These are phyloP conservation scores for Drosophila planitibia DNA, from an alignment of 2,888 invertebrate genomes.

Conservation along the genomic window DNA sequence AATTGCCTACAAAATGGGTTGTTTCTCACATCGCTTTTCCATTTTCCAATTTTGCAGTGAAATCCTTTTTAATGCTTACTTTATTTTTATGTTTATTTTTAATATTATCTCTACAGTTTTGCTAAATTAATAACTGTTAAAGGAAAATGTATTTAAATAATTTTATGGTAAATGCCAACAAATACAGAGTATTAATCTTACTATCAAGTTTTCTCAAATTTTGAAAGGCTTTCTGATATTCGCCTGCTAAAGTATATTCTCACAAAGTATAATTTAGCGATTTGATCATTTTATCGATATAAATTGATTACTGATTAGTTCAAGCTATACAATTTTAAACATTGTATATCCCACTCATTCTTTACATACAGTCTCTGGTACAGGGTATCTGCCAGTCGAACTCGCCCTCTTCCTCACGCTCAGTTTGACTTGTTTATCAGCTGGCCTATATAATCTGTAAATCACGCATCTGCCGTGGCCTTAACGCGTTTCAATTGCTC, in stretches of 20 bases:
- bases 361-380: neutral
- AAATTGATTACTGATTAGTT: neutral
- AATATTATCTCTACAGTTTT: neutral
- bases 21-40: neutral
- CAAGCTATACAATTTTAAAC: neutral
- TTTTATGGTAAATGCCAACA: neutral
- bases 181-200: neutral
- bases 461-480: constrained; percentile 53
- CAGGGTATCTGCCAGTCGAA: neutral
- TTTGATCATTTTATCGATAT: neutral
- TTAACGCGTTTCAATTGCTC: constrained; percentile 41
- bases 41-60: neutral
- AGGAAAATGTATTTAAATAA: neutral
- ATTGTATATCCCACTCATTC: too few relatives aligned
- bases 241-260: too few relatives aligned
- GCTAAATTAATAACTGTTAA: neutral
- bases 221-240: neutral
- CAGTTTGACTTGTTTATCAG: constrained; percentile 2
- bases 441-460: constrained; percentile 39
- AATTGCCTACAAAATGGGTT: neutral
- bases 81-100: neutral
- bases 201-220: neutral
- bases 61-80: neutral
- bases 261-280: neutral
- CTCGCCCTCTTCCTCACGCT: neutral